phyloP scores from a whole-genome alignment of 1,140 invertebrate species.

The Drosophila malerkotliana region DNA sequence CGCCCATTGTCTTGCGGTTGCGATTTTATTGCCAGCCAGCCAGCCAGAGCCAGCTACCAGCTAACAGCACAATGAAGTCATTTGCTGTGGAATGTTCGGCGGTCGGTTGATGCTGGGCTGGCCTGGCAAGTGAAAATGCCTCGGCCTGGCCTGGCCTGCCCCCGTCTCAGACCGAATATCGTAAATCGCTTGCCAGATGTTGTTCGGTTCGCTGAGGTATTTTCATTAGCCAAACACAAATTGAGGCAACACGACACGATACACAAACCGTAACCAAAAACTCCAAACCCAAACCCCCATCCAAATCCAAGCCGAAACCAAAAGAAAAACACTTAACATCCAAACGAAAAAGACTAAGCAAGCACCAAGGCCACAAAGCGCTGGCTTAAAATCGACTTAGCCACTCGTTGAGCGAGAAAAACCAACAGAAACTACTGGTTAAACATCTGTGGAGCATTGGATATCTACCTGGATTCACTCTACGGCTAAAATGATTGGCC shows the following conservation, averaged over 20 bases:
- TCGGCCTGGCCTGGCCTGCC: not conserved
- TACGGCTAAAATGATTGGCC: constrained; percentile 17
- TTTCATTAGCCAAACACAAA: constrained; percentile 79
- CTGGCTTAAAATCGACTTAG: constrained; percentile 8
- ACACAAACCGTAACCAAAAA: constrained; percentile 17
- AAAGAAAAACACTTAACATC: constrained; percentile 72
- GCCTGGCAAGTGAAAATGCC: constrained; percentile 50
- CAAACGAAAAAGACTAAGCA: constrained; percentile 62
- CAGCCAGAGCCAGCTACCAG: not conserved
- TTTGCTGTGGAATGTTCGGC: constrained; percentile 45
- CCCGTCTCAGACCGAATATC: constrained; percentile 44
- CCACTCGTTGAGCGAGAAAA: constrained; percentile 52
- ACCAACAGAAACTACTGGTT: constrained; percentile 62
- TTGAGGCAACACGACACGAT: constrained; percentile 59
- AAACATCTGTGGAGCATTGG: constrained; percentile 29
- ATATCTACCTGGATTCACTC: constrained; percentile 22
- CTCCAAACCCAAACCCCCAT: not conserved
- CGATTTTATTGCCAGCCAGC: constrained; percentile 36
- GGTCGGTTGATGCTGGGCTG: too few relatives aligned
- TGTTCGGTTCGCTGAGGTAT: constrained; percentile 26
- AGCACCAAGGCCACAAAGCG: constrained; percentile 21
- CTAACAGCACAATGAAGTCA: constrained; percentile 36
- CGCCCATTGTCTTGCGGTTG: constrained; percentile 53
- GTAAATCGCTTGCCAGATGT: constrained; percentile 47
- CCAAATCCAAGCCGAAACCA: constrained; percentile 5